Percentiles rank a stretch among this genome's conserved stretches.
Evolutionary conservation across 2,888 invertebrate genomes (phyloP).

Genomic region (Biston betularia): DNA sequence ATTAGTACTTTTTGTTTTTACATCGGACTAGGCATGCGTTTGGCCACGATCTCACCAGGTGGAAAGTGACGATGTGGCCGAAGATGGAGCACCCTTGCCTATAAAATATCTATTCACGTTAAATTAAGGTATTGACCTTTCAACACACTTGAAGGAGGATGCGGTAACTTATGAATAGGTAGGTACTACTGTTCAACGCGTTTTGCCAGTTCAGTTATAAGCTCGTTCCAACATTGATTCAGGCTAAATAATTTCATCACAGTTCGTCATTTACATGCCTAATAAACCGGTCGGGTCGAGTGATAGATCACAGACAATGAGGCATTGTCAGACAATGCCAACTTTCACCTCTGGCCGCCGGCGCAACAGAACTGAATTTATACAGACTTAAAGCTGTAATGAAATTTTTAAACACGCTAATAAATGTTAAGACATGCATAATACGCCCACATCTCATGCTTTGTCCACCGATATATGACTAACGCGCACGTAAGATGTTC

Average conservation of each 20-base stretch:
- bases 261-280: conserved; percentile 55
- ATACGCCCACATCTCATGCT: conserved; percentile 20
- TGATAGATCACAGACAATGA: conserved; percentile 58
- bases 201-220: conserved; percentile 1
- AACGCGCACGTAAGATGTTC: conserved; percentile 5
- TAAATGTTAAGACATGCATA: conserved; percentile 24
- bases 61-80: no score
- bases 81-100: no score
- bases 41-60: no score
- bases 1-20: no score
- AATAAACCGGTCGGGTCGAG: conserved; percentile 55
- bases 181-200: background rate
- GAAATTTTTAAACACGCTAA: conserved; percentile 27
- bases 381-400: conserved; percentile 24
- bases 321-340: conserved; percentile 55
- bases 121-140: no score
- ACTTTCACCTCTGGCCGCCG: conserved; percentile 56
- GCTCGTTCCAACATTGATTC: conserved; percentile 37
- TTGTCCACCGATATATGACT: conserved; percentile 22
- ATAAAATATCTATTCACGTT: no score
- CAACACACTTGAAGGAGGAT: background rate
- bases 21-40: no score
- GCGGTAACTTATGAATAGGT: background rate
- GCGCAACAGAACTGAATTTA: conserved; percentile 25
- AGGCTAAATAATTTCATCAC: conserved; percentile 58